Conservation (phyloP, 2,113 vertebrate genomes). For the Machaerirhynchus nigripectus region DNA sequence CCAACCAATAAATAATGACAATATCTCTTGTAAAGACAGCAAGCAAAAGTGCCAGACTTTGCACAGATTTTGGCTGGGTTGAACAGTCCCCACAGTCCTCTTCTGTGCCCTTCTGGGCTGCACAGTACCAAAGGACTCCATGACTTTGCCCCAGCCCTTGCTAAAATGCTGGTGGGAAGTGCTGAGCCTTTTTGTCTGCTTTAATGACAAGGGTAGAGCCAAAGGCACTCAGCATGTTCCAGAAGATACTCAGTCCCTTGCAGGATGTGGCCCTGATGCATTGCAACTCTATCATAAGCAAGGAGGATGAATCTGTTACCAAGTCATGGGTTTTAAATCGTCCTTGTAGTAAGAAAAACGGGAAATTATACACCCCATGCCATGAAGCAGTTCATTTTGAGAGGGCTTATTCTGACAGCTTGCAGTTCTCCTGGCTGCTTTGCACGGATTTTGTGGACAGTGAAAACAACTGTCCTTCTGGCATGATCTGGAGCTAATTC, state of each 20-base stretch:
- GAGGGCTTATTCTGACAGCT: background rate
- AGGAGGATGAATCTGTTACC: background rate
- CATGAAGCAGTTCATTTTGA: background rate
- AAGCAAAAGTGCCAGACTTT: background rate
- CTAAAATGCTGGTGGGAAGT: background rate
- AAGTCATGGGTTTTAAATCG: background rate
- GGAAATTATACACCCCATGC: background rate
- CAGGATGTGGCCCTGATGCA: background rate
- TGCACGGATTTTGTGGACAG: background rate
- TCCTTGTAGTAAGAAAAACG: background rate
- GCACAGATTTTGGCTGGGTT: background rate
- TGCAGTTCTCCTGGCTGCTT: background rate
- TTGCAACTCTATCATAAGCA: background rate
- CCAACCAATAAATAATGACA: background rate
- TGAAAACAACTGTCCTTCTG: background rate
- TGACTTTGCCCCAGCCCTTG: background rate
- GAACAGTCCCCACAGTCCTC: background rate
- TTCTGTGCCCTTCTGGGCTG: background rate
- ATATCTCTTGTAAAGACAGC: background rate
- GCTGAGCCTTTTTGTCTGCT: background rate
- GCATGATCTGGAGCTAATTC: background rate
- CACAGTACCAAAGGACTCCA: constrained; percentile 23
- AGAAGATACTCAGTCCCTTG: background rate
- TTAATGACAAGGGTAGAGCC: background rate
- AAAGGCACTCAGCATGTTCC: background rate